phyloP scores from a whole-genome alignment of 1,140 invertebrate genomes.

The Zaprionus tsacasi region DNA sequence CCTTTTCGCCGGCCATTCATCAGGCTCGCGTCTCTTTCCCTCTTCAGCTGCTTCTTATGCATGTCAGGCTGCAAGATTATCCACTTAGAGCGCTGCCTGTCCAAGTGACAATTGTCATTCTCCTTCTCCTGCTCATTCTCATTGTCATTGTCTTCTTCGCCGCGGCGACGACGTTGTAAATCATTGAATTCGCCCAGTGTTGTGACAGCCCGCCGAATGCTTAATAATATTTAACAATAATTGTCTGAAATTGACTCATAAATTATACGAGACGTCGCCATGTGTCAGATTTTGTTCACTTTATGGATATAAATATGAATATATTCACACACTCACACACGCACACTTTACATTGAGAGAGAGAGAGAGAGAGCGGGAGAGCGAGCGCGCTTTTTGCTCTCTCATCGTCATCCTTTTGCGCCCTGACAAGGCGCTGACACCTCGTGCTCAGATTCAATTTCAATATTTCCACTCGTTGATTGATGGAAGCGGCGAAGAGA shows the following conservation, averaged over 20 bases:
- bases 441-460: conserved; percentile 68
- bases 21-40: conserved; percentile 8
- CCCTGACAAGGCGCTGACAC: conserved; percentile 70
- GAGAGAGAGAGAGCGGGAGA: conserved; percentile 10
- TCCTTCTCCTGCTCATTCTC: too few relatives aligned
- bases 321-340: conserved; percentile 8
- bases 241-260: conserved; percentile 83
- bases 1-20: conserved; percentile 55
- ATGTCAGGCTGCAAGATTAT: conserved; percentile 69
- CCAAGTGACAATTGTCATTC: conserved; percentile 70
- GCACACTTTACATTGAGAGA: background rate
- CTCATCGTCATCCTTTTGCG: conserved; percentile 17
- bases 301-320: conserved; percentile 54
- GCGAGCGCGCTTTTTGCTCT: conserved; percentile 29
- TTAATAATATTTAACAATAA: conserved; percentile 84
- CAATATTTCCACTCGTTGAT: conserved; percentile 60
- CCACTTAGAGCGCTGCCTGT: conserved; percentile 78
- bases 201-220: conserved; percentile 81
- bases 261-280: conserved; percentile 72
- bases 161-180: conserved; percentile 58
- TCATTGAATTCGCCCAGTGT: conserved; percentile 70
- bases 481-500: conserved; percentile 32
- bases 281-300: conserved; percentile 63
- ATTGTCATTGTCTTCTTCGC: conserved; percentile 41
- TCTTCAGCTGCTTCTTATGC: conserved; percentile 41